These are phyloP conservation scores for Planococcus citri DNA, from an alignment of 1,140 invertebrate genomes.

Conservation along the genomic window DNA sequence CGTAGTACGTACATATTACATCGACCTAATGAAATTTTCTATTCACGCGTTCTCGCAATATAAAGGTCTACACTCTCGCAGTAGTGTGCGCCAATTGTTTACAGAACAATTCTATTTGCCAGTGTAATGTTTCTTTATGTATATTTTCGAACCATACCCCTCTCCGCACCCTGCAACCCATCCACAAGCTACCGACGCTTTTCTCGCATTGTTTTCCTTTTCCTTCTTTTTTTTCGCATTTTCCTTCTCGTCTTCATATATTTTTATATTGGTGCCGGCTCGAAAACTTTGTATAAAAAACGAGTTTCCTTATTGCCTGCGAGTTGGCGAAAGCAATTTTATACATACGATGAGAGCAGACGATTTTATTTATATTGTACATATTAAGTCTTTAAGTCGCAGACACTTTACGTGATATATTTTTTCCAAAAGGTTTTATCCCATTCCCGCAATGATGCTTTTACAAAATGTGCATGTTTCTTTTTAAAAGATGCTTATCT, in stretches of 20 bases:
- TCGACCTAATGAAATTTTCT: neutral
- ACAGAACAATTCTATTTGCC: neutral
- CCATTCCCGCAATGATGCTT: neutral
- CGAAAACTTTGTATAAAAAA: neutral
- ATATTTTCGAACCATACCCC: neutral
- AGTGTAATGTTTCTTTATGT: neutral
- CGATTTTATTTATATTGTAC: neutral
- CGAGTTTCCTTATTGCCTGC: constrained; percentile 6
- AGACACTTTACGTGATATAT: neutral
- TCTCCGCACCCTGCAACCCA: no score
- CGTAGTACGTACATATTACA: no score
- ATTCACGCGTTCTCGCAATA: neutral
- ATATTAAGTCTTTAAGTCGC: neutral
- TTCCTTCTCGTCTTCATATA: no score
- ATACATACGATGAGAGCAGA: no score
- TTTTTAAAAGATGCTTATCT: neutral
- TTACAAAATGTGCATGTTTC: neutral
- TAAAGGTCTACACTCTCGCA: neutral
- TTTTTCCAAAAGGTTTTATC: neutral
- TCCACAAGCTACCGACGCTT: no score
- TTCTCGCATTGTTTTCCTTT: no score
- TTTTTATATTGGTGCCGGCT: no score
- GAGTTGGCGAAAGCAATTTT: neutral
- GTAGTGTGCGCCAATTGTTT: neutral
- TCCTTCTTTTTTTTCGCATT: no score